Base-by-base conservation (phyloP, 2,888 invertebrate species). In the Eucera pruinosa region DNA sequence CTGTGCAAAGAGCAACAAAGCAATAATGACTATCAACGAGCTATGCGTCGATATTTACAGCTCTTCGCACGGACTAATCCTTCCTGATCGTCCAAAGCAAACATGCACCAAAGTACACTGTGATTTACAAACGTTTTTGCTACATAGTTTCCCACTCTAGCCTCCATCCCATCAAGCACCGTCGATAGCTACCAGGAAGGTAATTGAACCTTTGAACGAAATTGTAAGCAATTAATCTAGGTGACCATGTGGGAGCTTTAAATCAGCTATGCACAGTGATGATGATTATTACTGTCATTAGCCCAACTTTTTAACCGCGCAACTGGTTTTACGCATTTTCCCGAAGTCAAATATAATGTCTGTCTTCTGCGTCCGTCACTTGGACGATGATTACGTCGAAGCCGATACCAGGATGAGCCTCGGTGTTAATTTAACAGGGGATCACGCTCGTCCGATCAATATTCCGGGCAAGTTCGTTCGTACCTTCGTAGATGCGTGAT, bases 401-500 rank as follows among this genome's bases (percentile, higher is more conserved):
- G 41, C 23, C 47, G 50, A 30, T 3, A n/a, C 36, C 39, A 36
- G 50, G 33, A 41, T 25, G 27, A 55, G 64, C 7, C 27, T 2
- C 15, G 39, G 67, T 58, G 73, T 72, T 78, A 73, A 82, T 83
- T 80, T 71, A 80, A 79, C 62, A 58, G 30, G 65, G 71, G 70
- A 83, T 83, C 78, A 66, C 47, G 68, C 58, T 41, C 81, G 70
- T 15, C 25, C 80, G 75, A 83, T 86, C 74, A 78, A 73, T 86
- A 86, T 86, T 86, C 83, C 55, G 60, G 23, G 15, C 75, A 67
- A 50, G 80, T 62, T 54, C 60, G 48, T 62, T 54, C 55, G 52
- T 75, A 39, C 25, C 64, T 36, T 55, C 41, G 61, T 62, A 60
- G 61, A 65, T 39, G 65, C 68, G 73, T 76, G 73, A 78, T 61